Evolutionary conservation across 2,113 vertebrate genomes (phyloP), one percentile per base, ranked within the genome.

Genomic region (Sialia sialis): DNA sequence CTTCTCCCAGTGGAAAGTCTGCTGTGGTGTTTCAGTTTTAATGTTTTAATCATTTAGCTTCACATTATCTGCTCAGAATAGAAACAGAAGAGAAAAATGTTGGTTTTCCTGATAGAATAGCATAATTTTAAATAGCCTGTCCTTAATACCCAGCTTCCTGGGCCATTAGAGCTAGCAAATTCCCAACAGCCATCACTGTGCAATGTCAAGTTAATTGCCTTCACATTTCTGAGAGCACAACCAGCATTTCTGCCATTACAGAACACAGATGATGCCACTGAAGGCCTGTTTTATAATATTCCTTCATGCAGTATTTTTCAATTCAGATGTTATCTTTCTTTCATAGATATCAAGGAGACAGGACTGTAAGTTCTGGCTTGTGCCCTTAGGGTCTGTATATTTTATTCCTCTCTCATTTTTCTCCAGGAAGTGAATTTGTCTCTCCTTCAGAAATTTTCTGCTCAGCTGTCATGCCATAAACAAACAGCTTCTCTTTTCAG

Each of bases 171-270:
- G 70, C 46, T 17, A 89, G 74, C 34, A 88, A 93, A 93, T 60
- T 94, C 82, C 82, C 87, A 91, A 73, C 54, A 91, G 87, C 66
- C 49, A 59, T 8, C 27, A 14, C 54, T 85, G 68, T 5, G 5
- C 75, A 86, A 77, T 19, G 39, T 73, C 41, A 77, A 86, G 60
- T 84, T 95, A 94, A 91, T 93, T 88, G 87, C 48, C 75, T 88
- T 93, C 84, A 63, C 56, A 44, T 77, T 90, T 90, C 90, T 63
- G 43, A 88, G 44, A 88, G 84, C 59, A 91, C 34, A 91, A 46
- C 74, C 56, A 90, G 43, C 51, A 52, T 74, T 83, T 91, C 55
- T 94, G 39, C 81, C 87, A 83, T 73, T 81, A 85, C 84, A 70
- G 54, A 74, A 60, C 18, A 2, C 38, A 88, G 68, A 62, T 0